Base-by-base conservation (phyloP, 2,888 invertebrate genomes). In the Pachymerium ferrugineum region DNA sequence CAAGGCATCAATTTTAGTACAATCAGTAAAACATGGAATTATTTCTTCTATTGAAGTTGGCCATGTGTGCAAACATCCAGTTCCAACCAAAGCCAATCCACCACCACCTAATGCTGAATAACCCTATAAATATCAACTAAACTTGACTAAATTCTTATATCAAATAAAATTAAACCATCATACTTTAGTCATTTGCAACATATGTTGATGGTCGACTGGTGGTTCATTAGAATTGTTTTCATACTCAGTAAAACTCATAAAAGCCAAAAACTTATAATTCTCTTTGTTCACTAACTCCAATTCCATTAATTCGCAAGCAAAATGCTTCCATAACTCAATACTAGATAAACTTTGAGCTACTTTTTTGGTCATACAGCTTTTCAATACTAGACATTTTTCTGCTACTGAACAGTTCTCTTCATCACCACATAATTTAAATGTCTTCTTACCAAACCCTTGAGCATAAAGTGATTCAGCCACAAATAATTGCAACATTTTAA, bases 61-160 rank as follows among this genome's bases (percentile, higher is more conserved):
- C 96, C 96, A 97, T 1, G 94, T 91, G 81, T 94, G 92, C 72
- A 97, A 86, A 80, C 92, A 94, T 0, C 90, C 94, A 0, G 93
- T 92, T 6, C 96, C 94, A 81, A 96, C 92, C 14, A 97, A 83
- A 6, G 96, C 97, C 75, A 97, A 84, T 0, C 95, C 95, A 29
- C 96, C 96, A 16, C 93, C 92, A 42, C 96, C 96, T 74, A 96
- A 85, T 0, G 96, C 95, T n/a, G 92, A 92, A 82, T 94, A 91
- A 0, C 89, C 93, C 78, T 72, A 47, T 38, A 6, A 72, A 72
- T 33, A 70, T 1, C 19, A 3, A 22, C 19, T 25, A 67, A n/a
- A 2, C 67, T 12, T 22, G 67, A 12, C 10, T 67, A 67, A 28
- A n/a, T 35, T 35, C 10, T 35, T 35, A 14, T 12, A 35, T 10